Conservation (phyloP, 2,888 invertebrate species). For the Dynastes tityus region DNA sequence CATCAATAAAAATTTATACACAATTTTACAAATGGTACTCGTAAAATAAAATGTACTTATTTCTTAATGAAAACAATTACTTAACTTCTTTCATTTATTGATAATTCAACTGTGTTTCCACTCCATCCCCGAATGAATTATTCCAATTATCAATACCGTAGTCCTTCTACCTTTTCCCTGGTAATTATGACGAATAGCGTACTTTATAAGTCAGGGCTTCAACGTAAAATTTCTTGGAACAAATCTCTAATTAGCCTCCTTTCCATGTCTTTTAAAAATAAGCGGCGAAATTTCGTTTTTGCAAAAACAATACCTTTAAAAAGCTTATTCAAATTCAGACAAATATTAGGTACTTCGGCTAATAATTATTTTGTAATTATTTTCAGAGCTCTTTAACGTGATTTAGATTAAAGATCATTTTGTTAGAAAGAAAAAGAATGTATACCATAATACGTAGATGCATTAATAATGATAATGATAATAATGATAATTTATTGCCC, state of each 20-base stretch:
- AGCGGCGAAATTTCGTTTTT: not conserved
- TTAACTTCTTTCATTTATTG: slow-evolving; percentile 8
- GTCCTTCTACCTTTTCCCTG: not conserved
- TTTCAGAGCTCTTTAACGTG: too few relatives aligned
- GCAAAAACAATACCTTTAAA: not conserved
- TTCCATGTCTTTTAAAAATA: not conserved
- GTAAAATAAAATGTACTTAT: not conserved
- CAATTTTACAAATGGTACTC: too few relatives aligned
- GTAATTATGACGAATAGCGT: slow-evolving; percentile 14
- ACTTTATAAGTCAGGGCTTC: slow-evolving; percentile 9
- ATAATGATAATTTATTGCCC: too few relatives aligned
- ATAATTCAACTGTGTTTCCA: slow-evolving; percentile 10
- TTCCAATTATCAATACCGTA: not conserved
- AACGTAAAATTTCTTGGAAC: slow-evolving; percentile 6
- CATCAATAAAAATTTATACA: too few relatives aligned
- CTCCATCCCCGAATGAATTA: slow-evolving; percentile 13
- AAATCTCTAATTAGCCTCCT: slow-evolving; percentile 14
- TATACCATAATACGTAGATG: too few relatives aligned
- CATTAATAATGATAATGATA: too few relatives aligned
- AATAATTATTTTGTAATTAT: too few relatives aligned
- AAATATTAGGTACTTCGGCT: too few relatives aligned
- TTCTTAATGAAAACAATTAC: not conserved
- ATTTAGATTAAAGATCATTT: too few relatives aligned
- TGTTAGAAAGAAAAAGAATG: too few relatives aligned
- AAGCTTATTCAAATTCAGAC: too few relatives aligned